These are phyloP conservation scores for Acropora tenuis DNA, from an alignment of 64 coral and sea anemone genomes.

Conservation along the genomic window DNA sequence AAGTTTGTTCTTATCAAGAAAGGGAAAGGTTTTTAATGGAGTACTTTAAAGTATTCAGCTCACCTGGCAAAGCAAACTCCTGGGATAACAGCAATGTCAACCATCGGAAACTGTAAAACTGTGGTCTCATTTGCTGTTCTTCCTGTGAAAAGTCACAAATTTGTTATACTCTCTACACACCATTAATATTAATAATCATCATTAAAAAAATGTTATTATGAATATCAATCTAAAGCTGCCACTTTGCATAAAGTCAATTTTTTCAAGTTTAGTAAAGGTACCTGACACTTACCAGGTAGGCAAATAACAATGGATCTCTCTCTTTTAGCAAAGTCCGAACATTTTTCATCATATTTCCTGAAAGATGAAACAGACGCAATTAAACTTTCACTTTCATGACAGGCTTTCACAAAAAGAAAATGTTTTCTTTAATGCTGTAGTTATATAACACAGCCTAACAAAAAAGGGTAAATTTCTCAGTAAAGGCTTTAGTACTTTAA, in stretches of 20 bases:
- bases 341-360: conserved; percentile 94
- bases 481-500: too few relatives aligned
- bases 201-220: too few relatives aligned
- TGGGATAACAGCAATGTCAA: conserved; percentile 93
- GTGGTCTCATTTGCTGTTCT: conserved; percentile 94
- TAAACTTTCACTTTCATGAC: too few relatives aligned
- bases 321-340: conserved; percentile 85
- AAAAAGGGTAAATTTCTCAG: too few relatives aligned
- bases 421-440: too few relatives aligned
- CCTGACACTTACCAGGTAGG: conserved; percentile 59
- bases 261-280: neutral
- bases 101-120: conserved; percentile 99
- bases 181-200: too few relatives aligned
- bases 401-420: too few relatives aligned
- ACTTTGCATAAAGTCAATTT: neutral
- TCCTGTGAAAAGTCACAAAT: conserved; percentile 53
- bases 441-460: too few relatives aligned
- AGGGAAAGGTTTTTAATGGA: too few relatives aligned
- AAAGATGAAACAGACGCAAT: neutral
- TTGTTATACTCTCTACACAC: too few relatives aligned
- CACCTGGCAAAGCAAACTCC: conserved; percentile 96
- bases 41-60: neutral
- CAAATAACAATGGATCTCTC: conserved; percentile 84
- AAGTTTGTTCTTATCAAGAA: too few relatives aligned
- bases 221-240: too few relatives aligned